Evolutionary conservation across 2,888 invertebrate genomes (phyloP).

Genomic region (Hedya salicella): DNA sequence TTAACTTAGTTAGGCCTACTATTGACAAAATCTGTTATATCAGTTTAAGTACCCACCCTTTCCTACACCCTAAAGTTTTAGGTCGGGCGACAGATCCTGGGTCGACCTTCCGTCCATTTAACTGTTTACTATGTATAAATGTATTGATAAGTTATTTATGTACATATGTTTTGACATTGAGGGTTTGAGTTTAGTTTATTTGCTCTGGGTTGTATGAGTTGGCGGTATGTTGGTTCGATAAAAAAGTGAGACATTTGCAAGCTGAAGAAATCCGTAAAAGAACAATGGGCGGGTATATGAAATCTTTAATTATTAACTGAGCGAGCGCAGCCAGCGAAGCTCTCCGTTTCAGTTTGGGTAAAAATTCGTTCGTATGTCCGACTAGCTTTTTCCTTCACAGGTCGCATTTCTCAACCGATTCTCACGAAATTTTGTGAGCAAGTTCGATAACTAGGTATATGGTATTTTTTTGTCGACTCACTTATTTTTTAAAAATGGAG

Average conservation of each 20-base stretch:
- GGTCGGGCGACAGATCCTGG: slow-evolving; percentile 49
- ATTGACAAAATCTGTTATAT: slow-evolving; percentile 56
- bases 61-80: slow-evolving; percentile 55
- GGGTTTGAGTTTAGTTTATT: slow-evolving; percentile 15
- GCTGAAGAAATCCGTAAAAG: neutral
- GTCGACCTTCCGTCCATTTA: slow-evolving; percentile 32
- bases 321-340: too few relatives aligned
- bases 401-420: too few relatives aligned
- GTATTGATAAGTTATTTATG: slow-evolving; percentile 39
- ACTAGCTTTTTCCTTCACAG: too few relatives aligned
- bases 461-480: too few relatives aligned
- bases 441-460: too few relatives aligned
- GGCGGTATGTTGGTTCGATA: neutral
- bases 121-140: slow-evolving; percentile 27
- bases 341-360: too few relatives aligned
- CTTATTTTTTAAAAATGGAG: too few relatives aligned
- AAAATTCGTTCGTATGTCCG: too few relatives aligned
- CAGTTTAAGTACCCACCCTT: slow-evolving; percentile 51
- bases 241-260: neutral
- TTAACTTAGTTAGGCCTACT: slow-evolving; percentile 40
- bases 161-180: slow-evolving; percentile 29
- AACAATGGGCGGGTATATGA: too few relatives aligned
- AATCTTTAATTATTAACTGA: too few relatives aligned
- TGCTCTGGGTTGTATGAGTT: neutral
- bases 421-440: too few relatives aligned